phyloP scores from a whole-genome alignment of 2,113 vertebrate genomes.

The Tiliqua scincoides region DNA sequence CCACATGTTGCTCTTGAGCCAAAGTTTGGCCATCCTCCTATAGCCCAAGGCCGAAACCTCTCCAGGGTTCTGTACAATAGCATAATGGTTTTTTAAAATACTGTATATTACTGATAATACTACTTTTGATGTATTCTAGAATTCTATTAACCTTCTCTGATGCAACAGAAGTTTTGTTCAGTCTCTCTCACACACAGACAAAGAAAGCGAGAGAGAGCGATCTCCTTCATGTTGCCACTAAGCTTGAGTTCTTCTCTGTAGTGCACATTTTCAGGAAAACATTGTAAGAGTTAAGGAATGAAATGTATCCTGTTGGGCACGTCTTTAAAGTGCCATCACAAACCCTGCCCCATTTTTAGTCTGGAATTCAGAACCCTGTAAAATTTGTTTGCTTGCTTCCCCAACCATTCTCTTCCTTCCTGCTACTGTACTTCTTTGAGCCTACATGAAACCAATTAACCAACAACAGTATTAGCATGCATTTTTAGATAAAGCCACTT shows the following conservation, averaged over 20 bases:
- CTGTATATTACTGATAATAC: slow-evolving; percentile 15
- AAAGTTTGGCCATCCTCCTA: too few species aligned
- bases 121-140: slow-evolving; percentile 9
- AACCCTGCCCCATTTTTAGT: background rate
- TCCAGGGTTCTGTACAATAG: background rate
- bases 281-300: background rate
- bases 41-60: slow-evolving; percentile 19
- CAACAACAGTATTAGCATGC: background rate
- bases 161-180: background rate
- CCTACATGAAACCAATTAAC: background rate
- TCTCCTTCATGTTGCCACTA: background rate
- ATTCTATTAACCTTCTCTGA: slow-evolving; percentile 3
- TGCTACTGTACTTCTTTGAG: background rate
- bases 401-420: background rate
- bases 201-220: too few species aligned
- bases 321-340: background rate
- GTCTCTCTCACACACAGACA: too few species aligned
- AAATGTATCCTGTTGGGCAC: background rate
- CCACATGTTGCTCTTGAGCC: too few species aligned
- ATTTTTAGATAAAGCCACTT: background rate
- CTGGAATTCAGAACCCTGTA: background rate
- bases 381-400: background rate
- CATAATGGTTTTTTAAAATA: background rate
- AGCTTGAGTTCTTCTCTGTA: background rate
- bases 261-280: background rate